Evolutionary conservation across 2,888 invertebrate species (phyloP).

Genomic region (Synanthedon myopaeformis): DNA sequence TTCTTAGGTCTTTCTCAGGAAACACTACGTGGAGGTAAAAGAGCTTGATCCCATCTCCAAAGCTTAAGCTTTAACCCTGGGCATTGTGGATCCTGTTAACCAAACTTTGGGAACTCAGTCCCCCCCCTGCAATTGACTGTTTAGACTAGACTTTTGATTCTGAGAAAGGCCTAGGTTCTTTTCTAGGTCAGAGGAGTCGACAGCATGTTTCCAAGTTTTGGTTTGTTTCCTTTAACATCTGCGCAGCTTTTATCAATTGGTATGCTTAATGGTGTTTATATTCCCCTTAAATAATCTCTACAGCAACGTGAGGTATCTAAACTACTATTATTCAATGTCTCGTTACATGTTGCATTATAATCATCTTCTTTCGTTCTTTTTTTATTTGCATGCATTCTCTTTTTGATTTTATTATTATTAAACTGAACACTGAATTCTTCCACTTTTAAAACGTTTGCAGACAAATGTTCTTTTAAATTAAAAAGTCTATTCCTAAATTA

Average conservation of each 20-base stretch:
- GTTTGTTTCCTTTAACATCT: slow-evolving; percentile 53
- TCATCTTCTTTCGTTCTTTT: not conserved
- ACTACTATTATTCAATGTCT: not conserved
- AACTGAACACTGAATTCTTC: no score
- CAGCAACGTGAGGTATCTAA: not conserved
- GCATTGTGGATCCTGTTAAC: slow-evolving; percentile 51
- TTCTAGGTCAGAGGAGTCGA: slow-evolving; percentile 63
- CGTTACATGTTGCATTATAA: not conserved
- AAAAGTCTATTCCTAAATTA: no score
- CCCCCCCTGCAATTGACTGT: slow-evolving; percentile 10
- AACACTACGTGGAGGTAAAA: slow-evolving; percentile 61
- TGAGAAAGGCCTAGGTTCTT: slow-evolving; percentile 67
- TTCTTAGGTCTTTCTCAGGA: slow-evolving; percentile 71
- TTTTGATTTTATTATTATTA: no score
- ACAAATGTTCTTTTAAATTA: no score
- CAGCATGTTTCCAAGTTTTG: slow-evolving; percentile 70
- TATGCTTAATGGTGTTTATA: slow-evolving; percentile 3
- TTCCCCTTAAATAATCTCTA: not conserved
- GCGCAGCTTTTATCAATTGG: slow-evolving; percentile 46
- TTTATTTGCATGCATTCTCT: not conserved
- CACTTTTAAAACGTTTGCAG: no score
- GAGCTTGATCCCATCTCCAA: slow-evolving; percentile 49
- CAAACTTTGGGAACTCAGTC: slow-evolving; percentile 56
- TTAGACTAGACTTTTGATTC: slow-evolving; percentile 25
- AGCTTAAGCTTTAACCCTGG: slow-evolving; percentile 59